Evolutionary conservation across 2,888 invertebrate species (phyloP).

Genomic region (Apamea sordens): DNA sequence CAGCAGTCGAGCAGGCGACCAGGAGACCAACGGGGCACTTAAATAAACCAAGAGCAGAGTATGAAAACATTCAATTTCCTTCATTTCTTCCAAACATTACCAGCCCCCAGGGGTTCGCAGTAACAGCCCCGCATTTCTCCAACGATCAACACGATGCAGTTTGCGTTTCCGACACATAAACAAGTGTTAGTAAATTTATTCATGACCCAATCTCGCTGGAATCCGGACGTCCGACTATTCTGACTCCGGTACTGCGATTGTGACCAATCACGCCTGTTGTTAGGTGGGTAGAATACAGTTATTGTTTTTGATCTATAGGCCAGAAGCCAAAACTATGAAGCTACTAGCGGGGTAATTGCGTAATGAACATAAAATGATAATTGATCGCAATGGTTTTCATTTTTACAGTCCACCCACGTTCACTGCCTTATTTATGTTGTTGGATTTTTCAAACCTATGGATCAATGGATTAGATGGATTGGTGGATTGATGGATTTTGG

Average conservation of each 20-base stretch:
- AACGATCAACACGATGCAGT: conserved; percentile 39
- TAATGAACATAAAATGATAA: too few species aligned
- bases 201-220: conserved; percentile 57
- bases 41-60: neutral
- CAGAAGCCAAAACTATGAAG: too few species aligned
- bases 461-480: too few species aligned
- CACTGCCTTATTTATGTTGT: too few species aligned
- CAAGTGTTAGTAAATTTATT: conserved; percentile 59
- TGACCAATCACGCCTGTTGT: conserved; percentile 8
- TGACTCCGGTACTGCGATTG: conserved; percentile 12
- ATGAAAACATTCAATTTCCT: conserved; percentile 15
- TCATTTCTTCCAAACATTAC: conserved; percentile 9
- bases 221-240: conserved; percentile 42
- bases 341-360: too few species aligned
- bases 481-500: too few species aligned
- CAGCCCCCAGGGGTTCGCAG: neutral
- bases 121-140: neutral
- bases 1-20: neutral
- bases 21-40: neutral
- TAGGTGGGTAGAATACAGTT: neutral
- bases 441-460: too few species aligned
- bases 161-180: conserved; percentile 39
- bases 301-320: neutral
- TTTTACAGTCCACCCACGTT: too few species aligned
- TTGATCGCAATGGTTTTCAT: too few species aligned